Base-by-base conservation (phyloP, 2,888 invertebrate species). In the Crematogaster levior region DNA sequence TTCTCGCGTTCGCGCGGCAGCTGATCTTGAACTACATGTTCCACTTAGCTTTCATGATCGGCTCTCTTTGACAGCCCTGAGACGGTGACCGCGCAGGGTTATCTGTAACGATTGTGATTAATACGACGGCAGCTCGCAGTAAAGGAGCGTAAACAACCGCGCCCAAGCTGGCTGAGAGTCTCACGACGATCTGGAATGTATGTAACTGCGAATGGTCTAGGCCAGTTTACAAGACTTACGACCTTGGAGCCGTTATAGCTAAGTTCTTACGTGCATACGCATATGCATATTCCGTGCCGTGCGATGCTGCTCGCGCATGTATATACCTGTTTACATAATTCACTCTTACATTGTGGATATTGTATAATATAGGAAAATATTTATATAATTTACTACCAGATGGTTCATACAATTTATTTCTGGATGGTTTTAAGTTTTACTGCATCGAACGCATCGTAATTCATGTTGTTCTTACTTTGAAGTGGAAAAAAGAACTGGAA, bases 151-250 rank as follows among this genome's bases (percentile, higher is more conserved):
- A 91, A 92, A 91, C 89, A 91, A 92, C 93, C 93, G 91, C 93
- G 86, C 93, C 93, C 90, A 93, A 84, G 81, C 12, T 1, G 9
- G 84, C 63, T 37, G 86, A 56, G 43, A 90, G 91, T 93, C 93
- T 84, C 93, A 93, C 93, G 93, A 93, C 91, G 92, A 93, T 93
- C 92, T 91, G 89, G 91, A 92, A 92, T 89, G 87, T 80, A 84
- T 82, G 84, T 81, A 83, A 86, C 84, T 85, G 72, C 58, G 63
- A 51, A 61, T 80, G 63, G 80, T 86, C 84, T 83, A 85, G 79
- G 83, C 86, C 84, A 82, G 77, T 86, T 84, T 79, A 37, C 30
- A 60, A 81, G 91, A n/a, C n/a, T n/a, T 34, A 34, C n/a, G 34
- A 88, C 94, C 93, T 93, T 93, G 93, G 43, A 91, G 85, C 84